These are phyloP conservation scores for Corapipo altera DNA, from an alignment of 2,113 vertebrate species.

Conservation along the genomic window DNA sequence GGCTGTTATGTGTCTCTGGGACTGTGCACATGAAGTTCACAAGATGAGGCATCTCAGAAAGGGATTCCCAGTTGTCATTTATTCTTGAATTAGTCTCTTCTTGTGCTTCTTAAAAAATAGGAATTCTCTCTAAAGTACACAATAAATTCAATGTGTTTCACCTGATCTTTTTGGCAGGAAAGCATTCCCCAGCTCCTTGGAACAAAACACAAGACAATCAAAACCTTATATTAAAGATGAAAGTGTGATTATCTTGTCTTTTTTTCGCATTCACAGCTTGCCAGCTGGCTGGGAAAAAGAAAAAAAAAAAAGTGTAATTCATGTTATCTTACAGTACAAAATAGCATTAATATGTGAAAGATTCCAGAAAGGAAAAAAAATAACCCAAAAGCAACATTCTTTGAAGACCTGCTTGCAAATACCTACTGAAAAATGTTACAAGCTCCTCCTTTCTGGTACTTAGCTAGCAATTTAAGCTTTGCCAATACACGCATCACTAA, in stretches of 20 bases:
- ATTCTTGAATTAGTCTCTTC: not conserved
- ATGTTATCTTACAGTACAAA: not conserved
- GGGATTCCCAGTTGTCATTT: not conserved
- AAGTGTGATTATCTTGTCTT: not conserved
- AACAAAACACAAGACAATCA: not conserved
- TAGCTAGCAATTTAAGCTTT: constrained; percentile 10
- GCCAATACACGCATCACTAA: constrained; percentile 37
- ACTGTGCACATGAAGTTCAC: not conserved
- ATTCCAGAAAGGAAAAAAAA: not conserved
- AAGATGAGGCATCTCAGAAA: not conserved
- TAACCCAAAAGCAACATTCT: not conserved
- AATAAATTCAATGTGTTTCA: not conserved
- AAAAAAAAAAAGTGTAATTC: not conserved
- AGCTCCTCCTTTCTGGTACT: not conserved
- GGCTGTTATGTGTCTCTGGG: not conserved
- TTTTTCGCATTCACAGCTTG: not conserved
- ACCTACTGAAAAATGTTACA: not conserved
- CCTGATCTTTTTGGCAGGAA: not conserved
- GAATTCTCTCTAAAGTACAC: not conserved
- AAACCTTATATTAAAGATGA: not conserved
- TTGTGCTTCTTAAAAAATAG: not conserved
- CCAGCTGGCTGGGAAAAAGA: not conserved
- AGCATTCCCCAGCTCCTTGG: not conserved
- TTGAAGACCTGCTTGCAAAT: not conserved
- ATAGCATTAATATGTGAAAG: not conserved